phyloP scores from a whole-genome alignment of 2,888 invertebrate genomes.

The Hydraecia micacea region DNA sequence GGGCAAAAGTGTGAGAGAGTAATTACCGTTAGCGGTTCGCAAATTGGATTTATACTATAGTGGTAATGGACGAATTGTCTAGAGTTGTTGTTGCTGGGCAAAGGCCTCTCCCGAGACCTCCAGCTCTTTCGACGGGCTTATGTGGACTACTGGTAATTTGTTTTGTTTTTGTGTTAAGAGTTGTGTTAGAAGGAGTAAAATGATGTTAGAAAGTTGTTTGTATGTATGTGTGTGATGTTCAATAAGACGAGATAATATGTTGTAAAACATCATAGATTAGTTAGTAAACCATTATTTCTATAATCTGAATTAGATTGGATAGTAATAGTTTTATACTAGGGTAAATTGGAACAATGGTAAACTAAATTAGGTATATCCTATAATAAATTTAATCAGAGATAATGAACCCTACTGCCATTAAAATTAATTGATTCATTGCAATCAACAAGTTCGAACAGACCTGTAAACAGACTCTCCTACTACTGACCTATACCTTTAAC shows the following conservation, averaged over 20 bases:
- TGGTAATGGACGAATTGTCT: background rate
- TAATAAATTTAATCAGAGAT: background rate
- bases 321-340: background rate
- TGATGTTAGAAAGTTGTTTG: too few species aligned
- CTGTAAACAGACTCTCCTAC: constrained; percentile 13
- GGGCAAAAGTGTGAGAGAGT: too few species aligned
- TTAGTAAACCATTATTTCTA: background rate
- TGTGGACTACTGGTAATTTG: too few species aligned
- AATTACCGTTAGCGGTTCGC: background rate
- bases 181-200: background rate
- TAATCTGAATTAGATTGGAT: background rate
- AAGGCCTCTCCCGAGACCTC: too few species aligned
- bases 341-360: too few species aligned
- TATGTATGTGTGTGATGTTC: background rate
- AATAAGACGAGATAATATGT: background rate
- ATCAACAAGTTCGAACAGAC: constrained; percentile 8
- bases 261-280: background rate
- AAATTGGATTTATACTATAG: background rate
- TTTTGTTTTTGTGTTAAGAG: too few species aligned
- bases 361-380: background rate
- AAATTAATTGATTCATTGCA: background rate
- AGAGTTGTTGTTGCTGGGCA: background rate
- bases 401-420: background rate
- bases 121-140: too few species aligned
- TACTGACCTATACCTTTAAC: background rate